Conservation (phyloP, 2,113 vertebrate species). For the Buteo buteo region DNA sequence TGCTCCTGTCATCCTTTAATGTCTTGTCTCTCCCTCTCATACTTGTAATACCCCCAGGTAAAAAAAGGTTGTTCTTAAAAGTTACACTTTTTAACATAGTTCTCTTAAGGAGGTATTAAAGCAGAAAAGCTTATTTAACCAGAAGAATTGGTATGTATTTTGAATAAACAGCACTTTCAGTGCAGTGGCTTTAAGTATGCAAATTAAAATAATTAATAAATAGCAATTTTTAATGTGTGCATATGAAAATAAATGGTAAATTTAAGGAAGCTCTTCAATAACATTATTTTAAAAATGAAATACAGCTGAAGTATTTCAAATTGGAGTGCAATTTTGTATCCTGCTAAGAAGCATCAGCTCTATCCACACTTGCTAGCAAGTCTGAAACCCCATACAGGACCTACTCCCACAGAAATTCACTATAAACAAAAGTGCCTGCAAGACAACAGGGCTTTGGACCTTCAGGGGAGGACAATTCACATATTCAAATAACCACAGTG, state of each 20-base stretch:
- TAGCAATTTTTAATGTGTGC: neutral
- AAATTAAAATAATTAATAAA: neutral
- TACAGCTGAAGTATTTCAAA: neutral
- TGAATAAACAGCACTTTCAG: neutral
- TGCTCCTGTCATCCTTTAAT: neutral
- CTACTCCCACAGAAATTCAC: neutral
- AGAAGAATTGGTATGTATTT: neutral
- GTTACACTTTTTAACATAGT: neutral
- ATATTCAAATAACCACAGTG: neutral
- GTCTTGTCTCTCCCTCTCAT: neutral
- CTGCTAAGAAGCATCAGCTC: neutral
- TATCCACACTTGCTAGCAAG: neutral
- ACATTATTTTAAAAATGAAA: neutral
- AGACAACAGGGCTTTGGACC: neutral
- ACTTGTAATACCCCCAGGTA: neutral
- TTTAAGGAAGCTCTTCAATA: neutral
- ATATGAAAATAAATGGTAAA: neutral
- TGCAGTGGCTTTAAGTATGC: neutral
- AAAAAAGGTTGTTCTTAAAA: neutral
- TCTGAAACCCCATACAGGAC: neutral
- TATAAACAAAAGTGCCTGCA: neutral
- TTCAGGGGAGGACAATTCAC: neutral
- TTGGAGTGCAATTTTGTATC: neutral
- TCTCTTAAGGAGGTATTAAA: neutral
- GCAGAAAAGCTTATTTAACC: neutral